Evolutionary conservation across 35 echinoderm and acorn worm species (phyloP), one percentile per base, ranked within the genome.

Genomic region (Patiria miniata): DNA sequence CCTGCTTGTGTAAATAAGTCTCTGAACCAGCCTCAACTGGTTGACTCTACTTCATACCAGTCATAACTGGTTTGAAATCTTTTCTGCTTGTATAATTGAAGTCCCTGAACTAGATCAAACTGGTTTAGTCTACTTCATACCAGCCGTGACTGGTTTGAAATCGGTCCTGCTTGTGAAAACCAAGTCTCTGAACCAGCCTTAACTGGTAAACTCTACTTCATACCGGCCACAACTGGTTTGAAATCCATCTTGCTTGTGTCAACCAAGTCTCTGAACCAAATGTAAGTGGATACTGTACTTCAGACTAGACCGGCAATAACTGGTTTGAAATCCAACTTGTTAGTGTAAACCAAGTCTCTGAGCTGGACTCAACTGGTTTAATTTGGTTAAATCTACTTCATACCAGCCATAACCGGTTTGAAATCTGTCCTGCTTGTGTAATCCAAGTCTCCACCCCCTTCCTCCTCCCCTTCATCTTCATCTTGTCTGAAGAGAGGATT

Each of bases 371-470:
- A 60, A 60, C 57, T 8, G 28, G 57, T 60, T 21, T 26, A 60
- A 60, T n/a, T 6, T 60, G 57, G 17, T 60, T 60, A 18, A 59
- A 83, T 59, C 58, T 81, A 89, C 37, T 81, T 42, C 57, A 81
- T 81, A 29, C 88, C 92, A 39, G 89, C 92, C 38, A 93, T 78
- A 73, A 98, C 89, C 2, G 93, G 90, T 32, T 80, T 94, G 78
- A 91, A 98, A 77, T 98, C 96, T 84, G 96, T 94, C 52, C 94
- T 68, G 22, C 77, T 83, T 28, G 83, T 90, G 82, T 94, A 98
- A 79, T 98, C 96, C 0, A 87, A 82, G 55, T 99, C 96, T 57
- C 94, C 92, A 18, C 78, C 88, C 39, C 89, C 92, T 14, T 87
- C 92, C 8, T 92, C 89, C 23, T 89, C 83, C 2, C 68, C 92